Evolutionary conservation across 2,797 vertebrate species (phyloP), one percentile per base, ranked within the genome.

Genomic region (Helostoma temminkii): DNA sequence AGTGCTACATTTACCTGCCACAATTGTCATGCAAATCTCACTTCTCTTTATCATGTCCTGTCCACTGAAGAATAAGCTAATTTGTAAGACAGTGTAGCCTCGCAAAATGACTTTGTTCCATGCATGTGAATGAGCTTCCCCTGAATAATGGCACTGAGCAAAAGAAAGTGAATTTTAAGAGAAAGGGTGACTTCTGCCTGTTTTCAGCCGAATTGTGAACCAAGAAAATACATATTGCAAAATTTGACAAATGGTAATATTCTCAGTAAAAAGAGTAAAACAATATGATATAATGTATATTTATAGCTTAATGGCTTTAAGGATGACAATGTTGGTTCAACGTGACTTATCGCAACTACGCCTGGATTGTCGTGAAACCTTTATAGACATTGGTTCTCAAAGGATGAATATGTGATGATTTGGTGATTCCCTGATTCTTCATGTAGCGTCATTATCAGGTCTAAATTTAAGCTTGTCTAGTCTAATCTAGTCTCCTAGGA

Each of bases 81-180:
- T 57, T 60, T 76, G 8, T 48, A 55, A 60, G 46, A 74, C 6
- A 34, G 28, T 46, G 64, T 30, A 61, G 65, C 42, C 54, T 59
- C 53, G 61, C 19, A 50, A 41, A 68, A 71, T 58, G 0, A 71
- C 52, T 37, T 34, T 9, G 60, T 19, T 56, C 41, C 59, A 18
- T 21, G 24, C 36, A 68, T 18, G 42, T 19, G 26, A 49, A 39
- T 67, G 70, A 50, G 52, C 54, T 37, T 47, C 54, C 18, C 68
- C 26, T 57, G 21, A 71, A 47, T 58, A 74, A 61, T 48, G 36
- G 59, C 25, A 65, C 58, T 63, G 48, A 73, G 42, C 34, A 59
- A 48, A 28, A 43, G 36, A 53, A 66, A 54, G 32, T 14, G 19
- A 74, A 57, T 28, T 61, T 34, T 2, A 19, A 28, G 41, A 60